Evolutionary conservation across 53 echinoderm and acorn worm species (phyloP), one percentile per base, ranked within the genome.

Genomic region (Hippasteria phrygiana): DNA sequence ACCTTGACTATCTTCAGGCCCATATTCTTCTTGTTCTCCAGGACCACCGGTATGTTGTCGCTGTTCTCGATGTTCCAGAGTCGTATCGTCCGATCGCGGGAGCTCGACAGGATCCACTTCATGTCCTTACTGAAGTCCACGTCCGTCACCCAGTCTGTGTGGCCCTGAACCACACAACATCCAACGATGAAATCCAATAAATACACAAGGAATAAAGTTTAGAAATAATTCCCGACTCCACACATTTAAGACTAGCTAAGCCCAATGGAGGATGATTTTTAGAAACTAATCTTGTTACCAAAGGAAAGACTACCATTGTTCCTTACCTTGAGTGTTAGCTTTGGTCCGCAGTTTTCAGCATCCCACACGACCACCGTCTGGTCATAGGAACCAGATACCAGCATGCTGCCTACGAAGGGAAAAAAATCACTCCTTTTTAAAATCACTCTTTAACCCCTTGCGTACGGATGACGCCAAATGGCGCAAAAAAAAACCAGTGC

Each of bases 281-380:
- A n/a, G n/a, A n/a, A n/a, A n/a, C n/a, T n/a, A n/a, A n/a, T n/a
- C n/a, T n/a, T n/a, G n/a, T n/a, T n/a, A n/a, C n/a, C n/a, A n/a
- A n/a, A n/a, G n/a, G n/a, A n/a, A n/a, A n/a, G n/a, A n/a, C n/a
- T n/a, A n/a, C 22, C 37, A 5, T 3, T 22, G 51, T 51, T 51
- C 35, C 71, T 50, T 88, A 99, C 99, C 93, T 99, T 99, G 20
- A 99, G 88, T 14, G 96, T 96, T 11, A 99, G 88, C 74, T 99
- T 96, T 73, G 93, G 91, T 56, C 94, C 91, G 80, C 90, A 89
- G 40, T 96, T 96, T 22, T 96, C 96, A 75, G 96, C 94, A 90
- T 99, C 96, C 99, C 99, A 99, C 3, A 99, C 92, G n/a, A 96
- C 99, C n/a, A 96, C 96, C 18, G 99, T 99, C 56, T 87, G 86